Evolutionary conservation across 1,140 invertebrate genomes (phyloP).

Genomic region (Caenorhabditis inopinata): DNA sequence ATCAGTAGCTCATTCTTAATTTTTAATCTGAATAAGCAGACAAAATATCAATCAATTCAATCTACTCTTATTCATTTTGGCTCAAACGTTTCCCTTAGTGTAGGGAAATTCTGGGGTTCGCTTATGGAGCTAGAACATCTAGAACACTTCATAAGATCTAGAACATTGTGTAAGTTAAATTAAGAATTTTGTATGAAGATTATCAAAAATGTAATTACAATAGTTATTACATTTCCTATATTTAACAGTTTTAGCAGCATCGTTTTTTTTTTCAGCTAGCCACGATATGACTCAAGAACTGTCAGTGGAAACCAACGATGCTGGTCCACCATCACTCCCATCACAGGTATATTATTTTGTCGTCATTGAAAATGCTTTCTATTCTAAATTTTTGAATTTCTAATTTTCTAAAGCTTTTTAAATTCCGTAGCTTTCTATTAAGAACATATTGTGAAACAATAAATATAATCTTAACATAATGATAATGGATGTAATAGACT

Average conservation of each 20-base stretch:
- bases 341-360: conserved; percentile 21
- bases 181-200: too few species aligned
- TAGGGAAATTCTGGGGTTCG: too few species aligned
- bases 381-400: too few species aligned
- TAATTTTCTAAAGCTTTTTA: too few species aligned
- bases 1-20: conserved; percentile 14
- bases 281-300: background rate
- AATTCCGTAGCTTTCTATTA: too few species aligned
- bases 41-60: conserved; percentile 20
- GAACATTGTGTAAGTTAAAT: too few species aligned
- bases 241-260: too few species aligned
- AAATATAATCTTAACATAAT: background rate
- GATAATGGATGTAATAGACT: background rate
- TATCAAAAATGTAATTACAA: too few species aligned
- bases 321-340: conserved; percentile 15
- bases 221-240: too few species aligned
- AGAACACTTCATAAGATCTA: too few species aligned
- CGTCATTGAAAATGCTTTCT: background rate
- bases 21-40: background rate
- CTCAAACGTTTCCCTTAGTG: too few species aligned
- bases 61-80: background rate
- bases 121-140: too few species aligned
- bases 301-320: background rate
- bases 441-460: background rate
- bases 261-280: background rate